Base-by-base conservation (phyloP, 1,140 invertebrate genomes). In the Acyrthosiphon pisum region DNA sequence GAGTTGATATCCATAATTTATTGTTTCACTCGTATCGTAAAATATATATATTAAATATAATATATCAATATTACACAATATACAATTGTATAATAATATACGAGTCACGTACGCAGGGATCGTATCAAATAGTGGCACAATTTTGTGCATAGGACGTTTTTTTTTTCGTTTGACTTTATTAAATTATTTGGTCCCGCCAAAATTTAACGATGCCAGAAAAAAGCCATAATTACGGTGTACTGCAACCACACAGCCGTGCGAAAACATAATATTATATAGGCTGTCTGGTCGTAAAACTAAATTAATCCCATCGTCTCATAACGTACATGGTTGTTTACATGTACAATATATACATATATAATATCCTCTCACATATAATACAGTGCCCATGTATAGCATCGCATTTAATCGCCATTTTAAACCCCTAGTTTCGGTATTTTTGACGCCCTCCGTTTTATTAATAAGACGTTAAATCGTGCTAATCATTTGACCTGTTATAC, bases 211-310 rank as follows among this genome's bases (percentile, higher is more conserved):
- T 89, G 37, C 22, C 23, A n/a, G n/a, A 89, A 18, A 37, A 89
- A 89, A 53, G 48, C 87, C 48, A 89, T 89, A 50, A 89, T 50
- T 89, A 44, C 26, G 84, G 44, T 26, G 84, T 46, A 26, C 8
- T 86, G 37, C n/a, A 35, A 81, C n/a, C 35, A 81, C 6, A 14
- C 8, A 41, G 35, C 18, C 44, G 30, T 37, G 18, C 7, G 20
- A 20, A 30, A 53, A 53, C 48, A 53, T 37, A 89, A 89, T 53
- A 37, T n/a, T 46, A 37, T 53, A 89, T 89, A 23, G 48, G 87
- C 60, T 76, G 60, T 20, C 46, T 37, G 7, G 87, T 89, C 87
- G 20, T 89, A 89, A 89, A 89, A 89, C 87, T 35, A 89, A 89
- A 53, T 89, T 89, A 89, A 89, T 89, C 44, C 84, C 44, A 86